Evolutionary conservation across 2,888 invertebrate genomes (phyloP).

Genomic region (Ganaspis brasiliensis): DNA sequence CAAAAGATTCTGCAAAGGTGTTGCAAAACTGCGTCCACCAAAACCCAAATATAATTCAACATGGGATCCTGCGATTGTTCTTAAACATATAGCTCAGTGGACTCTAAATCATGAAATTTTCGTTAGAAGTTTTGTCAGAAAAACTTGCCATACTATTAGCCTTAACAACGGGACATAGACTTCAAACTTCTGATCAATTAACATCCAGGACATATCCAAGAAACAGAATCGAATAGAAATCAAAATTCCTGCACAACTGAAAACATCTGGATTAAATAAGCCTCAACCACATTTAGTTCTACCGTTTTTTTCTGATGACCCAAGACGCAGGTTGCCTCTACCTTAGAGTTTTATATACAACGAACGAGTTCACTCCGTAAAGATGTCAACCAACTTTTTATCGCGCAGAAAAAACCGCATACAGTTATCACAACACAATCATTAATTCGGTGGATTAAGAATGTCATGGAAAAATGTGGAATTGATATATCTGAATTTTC

Average conservation of each 20-base stretch:
- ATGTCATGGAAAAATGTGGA: constrained; percentile 1
- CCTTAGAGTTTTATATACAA: constrained; percentile 12
- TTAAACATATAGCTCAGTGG: constrained; percentile 57
- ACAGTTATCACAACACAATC: constrained; percentile 28
- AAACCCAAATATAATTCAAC: constrained; percentile 61
- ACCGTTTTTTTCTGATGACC: not conserved
- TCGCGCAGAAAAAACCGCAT: constrained; percentile 17
- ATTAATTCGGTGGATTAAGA: constrained; percentile 49
- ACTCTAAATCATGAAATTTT: constrained; percentile 47
- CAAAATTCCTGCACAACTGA: constrained; percentile 50
- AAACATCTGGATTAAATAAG: constrained; percentile 48
- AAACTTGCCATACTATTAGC: constrained; percentile 59
- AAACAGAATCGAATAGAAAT: constrained; percentile 47
- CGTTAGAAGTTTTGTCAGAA: constrained; percentile 46
- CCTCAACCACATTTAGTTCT: constrained; percentile 48
- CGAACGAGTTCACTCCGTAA: constrained; percentile 10
- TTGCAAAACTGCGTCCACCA: constrained; percentile 60
- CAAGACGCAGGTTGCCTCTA: constrained; percentile 12
- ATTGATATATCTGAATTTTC: constrained; percentile 42
- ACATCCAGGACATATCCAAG: not conserved
- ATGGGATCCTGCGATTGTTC: constrained; percentile 64
- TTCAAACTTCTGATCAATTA: constrained; percentile 12
- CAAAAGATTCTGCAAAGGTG: constrained; percentile 63
- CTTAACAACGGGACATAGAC: constrained; percentile 59
- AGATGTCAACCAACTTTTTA: constrained; percentile 16